Base-by-base conservation (phyloP, 2,113 vertebrate species). In the Monopterus albus region DNA sequence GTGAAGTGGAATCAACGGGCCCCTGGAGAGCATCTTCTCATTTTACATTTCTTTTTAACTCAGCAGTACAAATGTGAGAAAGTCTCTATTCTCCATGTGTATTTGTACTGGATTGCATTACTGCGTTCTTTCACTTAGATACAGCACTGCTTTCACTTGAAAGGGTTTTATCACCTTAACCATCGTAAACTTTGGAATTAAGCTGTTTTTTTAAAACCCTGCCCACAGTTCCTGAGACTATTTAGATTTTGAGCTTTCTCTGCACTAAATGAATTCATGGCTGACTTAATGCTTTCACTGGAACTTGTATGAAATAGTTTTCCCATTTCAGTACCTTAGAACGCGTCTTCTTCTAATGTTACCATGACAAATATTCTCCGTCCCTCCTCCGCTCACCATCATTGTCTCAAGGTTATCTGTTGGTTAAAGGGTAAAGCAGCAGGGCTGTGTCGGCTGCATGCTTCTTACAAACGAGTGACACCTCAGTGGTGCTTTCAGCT, bases 381-480 rank as follows among this genome's bases (percentile, higher is more conserved):
- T 17, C 14, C 12, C 33, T 28, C 47, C 38, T 23, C 14, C 42
- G 18, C 3, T 38, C 0, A 2, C 53, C 50, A 12, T 14, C 42
- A 11, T 17, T 25, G 28, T 67, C 31, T 66, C 31, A 45, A 67
- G 83, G 79, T 72, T 38, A 26, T 42, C 2, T 47, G 21, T 25
- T 2, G 26, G 46, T 60, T 23, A 12, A 4, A 31, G 42, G 38
- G 25, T 20, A 1, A 60, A 43, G 46, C 64, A 45, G 52, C 51
- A 2, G 31, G 26, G 18, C 47, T 72, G n/a, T 43, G 52, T 73
- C 61, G 9, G 3, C 21, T 63, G 35, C 53, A 57, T 57, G 52
- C 59, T 72, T 69, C 39, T 72, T 77, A 78, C 69, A 15, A 66
- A 53, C 66, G 58, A 76, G 50, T 20, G 42, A 52, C 68, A 56